Evolutionary conservation across 2,113 vertebrate genomes (phyloP).

Genomic region (Pomatorhinus ruficollis): DNA sequence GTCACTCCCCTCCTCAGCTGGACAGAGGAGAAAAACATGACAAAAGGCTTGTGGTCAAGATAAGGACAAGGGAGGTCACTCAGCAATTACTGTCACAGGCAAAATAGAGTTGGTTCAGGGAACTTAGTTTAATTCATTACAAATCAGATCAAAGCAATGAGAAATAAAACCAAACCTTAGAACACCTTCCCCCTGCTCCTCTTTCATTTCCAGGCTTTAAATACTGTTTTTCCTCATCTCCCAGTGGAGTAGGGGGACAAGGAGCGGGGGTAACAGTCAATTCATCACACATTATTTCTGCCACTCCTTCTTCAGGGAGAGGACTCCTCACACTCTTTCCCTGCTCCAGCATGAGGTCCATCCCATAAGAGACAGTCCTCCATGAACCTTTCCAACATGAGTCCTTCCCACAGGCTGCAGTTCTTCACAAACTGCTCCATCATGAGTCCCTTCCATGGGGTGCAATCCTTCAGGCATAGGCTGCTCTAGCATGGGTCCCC

Average conservation of each 20-base stretch:
- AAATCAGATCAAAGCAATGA: background rate
- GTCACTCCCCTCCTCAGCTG: background rate
- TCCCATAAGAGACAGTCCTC: background rate
- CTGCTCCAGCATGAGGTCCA: too few relatives aligned
- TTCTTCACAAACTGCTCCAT: background rate
- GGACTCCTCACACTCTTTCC: background rate
- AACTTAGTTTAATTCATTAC: background rate
- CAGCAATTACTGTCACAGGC: background rate
- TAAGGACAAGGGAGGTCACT: background rate
- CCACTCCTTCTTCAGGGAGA: background rate
- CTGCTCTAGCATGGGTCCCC: background rate
- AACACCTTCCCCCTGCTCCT: background rate
- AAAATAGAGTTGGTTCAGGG: background rate
- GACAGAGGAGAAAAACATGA: background rate
- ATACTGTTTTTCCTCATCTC: background rate
- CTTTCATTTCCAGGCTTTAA: background rate
- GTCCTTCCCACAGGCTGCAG: background rate
- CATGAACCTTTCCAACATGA: background rate
- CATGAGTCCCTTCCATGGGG: accelerated
- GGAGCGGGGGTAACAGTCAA: accelerated
- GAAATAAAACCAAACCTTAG: background rate
- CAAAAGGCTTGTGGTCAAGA: background rate
- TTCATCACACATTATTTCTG: background rate
- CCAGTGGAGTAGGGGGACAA: accelerated
- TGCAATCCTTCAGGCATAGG: background rate